Percentiles rank a stretch among this genome's conserved stretches.
phyloP scores from a whole-genome alignment of 2,113 vertebrate genomes.

The Azemiops feae region DNA sequence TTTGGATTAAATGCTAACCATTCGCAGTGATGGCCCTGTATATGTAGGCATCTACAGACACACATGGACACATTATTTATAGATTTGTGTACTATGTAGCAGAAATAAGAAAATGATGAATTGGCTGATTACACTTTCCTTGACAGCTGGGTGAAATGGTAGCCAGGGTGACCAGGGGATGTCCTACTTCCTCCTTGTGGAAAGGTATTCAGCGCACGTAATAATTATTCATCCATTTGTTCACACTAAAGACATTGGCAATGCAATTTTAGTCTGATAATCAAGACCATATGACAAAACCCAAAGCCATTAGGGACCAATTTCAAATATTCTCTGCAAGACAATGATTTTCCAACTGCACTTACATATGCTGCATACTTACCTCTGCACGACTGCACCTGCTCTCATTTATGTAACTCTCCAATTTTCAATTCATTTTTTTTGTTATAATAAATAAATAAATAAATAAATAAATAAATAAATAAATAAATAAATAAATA shows the following conservation, averaged over 20 bases:
- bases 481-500: too few relatives aligned
- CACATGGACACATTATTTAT: conserved; percentile 23
- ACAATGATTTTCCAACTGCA: conserved; percentile 88
- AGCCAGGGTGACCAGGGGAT: conserved; percentile 69
- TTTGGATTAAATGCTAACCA: neutral
- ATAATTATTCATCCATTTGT: conserved; percentile 87
- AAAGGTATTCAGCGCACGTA: conserved; percentile 81
- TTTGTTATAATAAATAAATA: too few relatives aligned
- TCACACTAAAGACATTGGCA: conserved; percentile 82
- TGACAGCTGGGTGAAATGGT: conserved; percentile 71
- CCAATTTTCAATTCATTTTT: conserved; percentile 47
- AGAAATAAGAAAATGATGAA: conserved; percentile 68
- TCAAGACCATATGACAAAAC: conserved; percentile 90
- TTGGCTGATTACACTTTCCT: conserved; percentile 67
- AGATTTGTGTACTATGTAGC: conserved; percentile 20
- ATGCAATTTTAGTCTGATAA: conserved; percentile 91
- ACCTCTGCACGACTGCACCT: conserved; percentile 81
- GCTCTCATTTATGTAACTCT: conserved; percentile 75
- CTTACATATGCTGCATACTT: conserved; percentile 89
- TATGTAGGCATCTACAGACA: conserved; percentile 42
- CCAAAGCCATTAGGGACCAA: conserved; percentile 90
- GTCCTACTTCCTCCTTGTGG: conserved; percentile 69
- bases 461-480: too few relatives aligned
- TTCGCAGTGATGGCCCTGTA: neutral
- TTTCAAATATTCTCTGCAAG: conserved; percentile 87